Percentiles rank a stretch among this genome's conserved stretches.
Evolutionary conservation across 2,797 vertebrate species (phyloP).

Genomic region (Philypnodon macrostomus): DNA sequence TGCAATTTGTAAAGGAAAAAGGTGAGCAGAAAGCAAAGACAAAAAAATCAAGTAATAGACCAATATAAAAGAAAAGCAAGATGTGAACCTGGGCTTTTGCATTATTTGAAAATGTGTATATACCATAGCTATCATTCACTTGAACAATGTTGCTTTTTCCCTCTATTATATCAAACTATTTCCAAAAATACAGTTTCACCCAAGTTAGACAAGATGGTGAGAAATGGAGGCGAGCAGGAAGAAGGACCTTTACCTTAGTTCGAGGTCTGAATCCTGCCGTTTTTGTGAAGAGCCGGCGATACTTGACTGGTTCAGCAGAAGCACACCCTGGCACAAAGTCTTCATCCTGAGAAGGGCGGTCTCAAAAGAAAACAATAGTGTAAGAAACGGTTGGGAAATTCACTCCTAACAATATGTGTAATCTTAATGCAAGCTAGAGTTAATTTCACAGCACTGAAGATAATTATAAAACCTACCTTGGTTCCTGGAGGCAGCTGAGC

Average conservation of each 20-base stretch:
- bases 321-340: slow-evolving; percentile 12
- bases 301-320: slow-evolving; percentile 53
- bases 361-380: slow-evolving; percentile 34
- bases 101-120: slow-evolving; percentile 3
- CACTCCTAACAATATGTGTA: neutral
- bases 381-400: slow-evolving; percentile 11
- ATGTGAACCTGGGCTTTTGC: neutral
- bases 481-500: slow-evolving; percentile 17
- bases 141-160: slow-evolving; percentile 2
- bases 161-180: neutral
- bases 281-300: slow-evolving; percentile 58
- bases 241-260: slow-evolving; percentile 66
- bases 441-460: neutral
- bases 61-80: neutral
- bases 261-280: slow-evolving; percentile 48
- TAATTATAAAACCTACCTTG: slow-evolving; percentile 40
- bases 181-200: slow-evolving; percentile 46
- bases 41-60: neutral
- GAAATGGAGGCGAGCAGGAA: slow-evolving; percentile 4
- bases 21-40: neutral
- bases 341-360: slow-evolving; percentile 23
- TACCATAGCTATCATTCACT: no score
- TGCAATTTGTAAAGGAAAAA: neutral
- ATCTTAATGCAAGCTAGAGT: no score
- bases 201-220: slow-evolving; percentile 35